phyloP scores from a whole-genome alignment of 2,888 invertebrate species.

The Phortica magna region DNA sequence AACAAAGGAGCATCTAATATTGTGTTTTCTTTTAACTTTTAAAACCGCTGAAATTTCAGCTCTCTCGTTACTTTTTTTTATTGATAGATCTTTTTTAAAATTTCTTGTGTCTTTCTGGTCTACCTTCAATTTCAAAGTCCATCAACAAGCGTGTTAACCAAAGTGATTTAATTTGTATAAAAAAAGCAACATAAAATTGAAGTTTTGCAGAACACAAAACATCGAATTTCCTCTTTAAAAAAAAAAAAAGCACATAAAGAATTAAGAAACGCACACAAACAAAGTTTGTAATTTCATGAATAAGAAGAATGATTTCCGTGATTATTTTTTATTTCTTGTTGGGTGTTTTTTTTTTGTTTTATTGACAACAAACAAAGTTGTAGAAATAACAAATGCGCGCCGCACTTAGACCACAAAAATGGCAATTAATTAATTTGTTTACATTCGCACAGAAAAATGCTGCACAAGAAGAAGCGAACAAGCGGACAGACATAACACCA shows the following conservation, averaged over 20 bases:
- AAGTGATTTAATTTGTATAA: no score
- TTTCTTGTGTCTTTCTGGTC: no score
- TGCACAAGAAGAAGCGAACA: constrained; percentile 15
- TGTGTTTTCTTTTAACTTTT: no score
- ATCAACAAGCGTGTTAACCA: no score
- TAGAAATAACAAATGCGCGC: constrained; percentile 12
- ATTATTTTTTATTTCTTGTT: background rate
- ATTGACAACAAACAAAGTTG: background rate
- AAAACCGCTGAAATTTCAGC: no score
- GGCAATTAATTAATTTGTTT: constrained; percentile 71
- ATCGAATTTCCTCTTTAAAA: background rate
- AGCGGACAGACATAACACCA: background rate
- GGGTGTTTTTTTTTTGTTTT: background rate
- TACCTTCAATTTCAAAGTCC: no score
- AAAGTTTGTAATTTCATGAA: background rate
- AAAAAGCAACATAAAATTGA: no score
- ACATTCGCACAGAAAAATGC: constrained; percentile 57
- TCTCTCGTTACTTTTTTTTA: no score
- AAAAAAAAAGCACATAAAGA: background rate
- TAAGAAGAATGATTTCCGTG: background rate
- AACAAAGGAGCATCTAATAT: no score
- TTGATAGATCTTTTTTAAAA: no score
- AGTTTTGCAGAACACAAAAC: no score
- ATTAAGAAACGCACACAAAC: background rate
- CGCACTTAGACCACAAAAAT: constrained; percentile 50